Conservation (phyloP, 1,140 invertebrate genomes). For the Zaprionus kolodkinae region DNA sequence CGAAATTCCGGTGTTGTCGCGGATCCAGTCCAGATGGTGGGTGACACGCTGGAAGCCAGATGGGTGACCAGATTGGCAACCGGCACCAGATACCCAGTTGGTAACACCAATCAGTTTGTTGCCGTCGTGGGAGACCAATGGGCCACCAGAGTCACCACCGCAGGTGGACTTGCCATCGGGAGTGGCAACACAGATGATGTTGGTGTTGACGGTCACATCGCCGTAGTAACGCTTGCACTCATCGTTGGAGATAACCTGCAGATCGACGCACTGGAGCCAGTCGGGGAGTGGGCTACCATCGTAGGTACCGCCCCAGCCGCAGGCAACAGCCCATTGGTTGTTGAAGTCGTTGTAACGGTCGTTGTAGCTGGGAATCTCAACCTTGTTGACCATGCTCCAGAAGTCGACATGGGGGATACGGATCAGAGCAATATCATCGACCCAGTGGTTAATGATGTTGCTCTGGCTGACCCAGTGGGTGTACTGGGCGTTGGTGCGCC, state of each 20-base stretch:
- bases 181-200: conserved; percentile 68
- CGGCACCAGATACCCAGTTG: conserved; percentile 53
- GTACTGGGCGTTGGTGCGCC: conserved; percentile 56
- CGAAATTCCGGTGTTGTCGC: conserved; percentile 48
- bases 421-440: conserved; percentile 59
- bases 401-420: conserved; percentile 60
- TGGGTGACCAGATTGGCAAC: conserved; percentile 65
- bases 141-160: conserved; percentile 86
- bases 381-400: conserved; percentile 56
- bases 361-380: conserved; percentile 58
- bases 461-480: conserved; percentile 39
- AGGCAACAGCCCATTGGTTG: conserved; percentile 56
- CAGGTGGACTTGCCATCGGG: conserved; percentile 68
- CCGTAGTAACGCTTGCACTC: conserved; percentile 38
- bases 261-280: conserved; percentile 53
- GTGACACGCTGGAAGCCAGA: conserved; percentile 85
- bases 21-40: conserved; percentile 85
- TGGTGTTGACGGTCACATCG: conserved; percentile 30
- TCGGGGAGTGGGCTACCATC: conserved; percentile 40
- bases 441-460: conserved; percentile 51
- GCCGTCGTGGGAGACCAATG: conserved; percentile 83
- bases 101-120: conserved; percentile 85
- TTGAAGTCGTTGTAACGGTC: conserved; percentile 51
- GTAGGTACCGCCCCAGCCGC: conserved; percentile 60
- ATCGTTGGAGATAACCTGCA: conserved; percentile 44